Conservation (phyloP, 2,113 vertebrate species). For the Pseudorectes ferrugineus region DNA sequence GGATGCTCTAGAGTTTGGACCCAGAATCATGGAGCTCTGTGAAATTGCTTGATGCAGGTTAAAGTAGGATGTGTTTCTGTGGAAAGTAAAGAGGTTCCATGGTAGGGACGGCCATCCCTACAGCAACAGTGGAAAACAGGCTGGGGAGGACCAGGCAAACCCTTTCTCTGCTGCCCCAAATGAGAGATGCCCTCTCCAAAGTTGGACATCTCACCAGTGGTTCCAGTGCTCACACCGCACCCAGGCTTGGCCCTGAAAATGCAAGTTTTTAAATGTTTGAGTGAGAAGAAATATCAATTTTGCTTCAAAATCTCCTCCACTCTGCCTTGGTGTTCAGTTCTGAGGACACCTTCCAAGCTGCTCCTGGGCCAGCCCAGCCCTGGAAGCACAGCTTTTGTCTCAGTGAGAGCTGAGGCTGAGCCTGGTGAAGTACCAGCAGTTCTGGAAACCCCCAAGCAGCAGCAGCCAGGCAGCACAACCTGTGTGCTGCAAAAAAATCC, state of each 20-base stretch:
- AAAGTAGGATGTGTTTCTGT: neutral
- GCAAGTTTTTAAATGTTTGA: neutral
- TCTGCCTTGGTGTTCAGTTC: neutral
- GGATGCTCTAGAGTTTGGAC: neutral
- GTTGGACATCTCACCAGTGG: rapidly evolving
- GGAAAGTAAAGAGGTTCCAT: neutral
- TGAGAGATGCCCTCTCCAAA: rapidly evolving
- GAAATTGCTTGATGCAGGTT: neutral
- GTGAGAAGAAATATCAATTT: neutral
- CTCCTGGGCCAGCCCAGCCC: neutral
- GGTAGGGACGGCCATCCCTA: neutral
- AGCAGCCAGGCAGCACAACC: neutral
- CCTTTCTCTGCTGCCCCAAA: neutral
- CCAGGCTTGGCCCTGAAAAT: neutral
- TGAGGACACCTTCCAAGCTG: neutral
- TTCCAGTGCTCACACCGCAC: neutral
- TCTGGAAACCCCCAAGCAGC: conserved; percentile 12
- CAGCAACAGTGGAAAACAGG: rapidly evolving
- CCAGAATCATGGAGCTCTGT: neutral
- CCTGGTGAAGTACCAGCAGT: neutral
- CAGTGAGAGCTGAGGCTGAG: neutral
- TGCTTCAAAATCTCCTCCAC: neutral
- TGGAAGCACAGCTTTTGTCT: neutral
- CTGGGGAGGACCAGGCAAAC: neutral
- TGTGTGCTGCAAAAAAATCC: neutral